Conservation (phyloP, 2,888 invertebrate genomes). For the Diogma glabrata region DNA sequence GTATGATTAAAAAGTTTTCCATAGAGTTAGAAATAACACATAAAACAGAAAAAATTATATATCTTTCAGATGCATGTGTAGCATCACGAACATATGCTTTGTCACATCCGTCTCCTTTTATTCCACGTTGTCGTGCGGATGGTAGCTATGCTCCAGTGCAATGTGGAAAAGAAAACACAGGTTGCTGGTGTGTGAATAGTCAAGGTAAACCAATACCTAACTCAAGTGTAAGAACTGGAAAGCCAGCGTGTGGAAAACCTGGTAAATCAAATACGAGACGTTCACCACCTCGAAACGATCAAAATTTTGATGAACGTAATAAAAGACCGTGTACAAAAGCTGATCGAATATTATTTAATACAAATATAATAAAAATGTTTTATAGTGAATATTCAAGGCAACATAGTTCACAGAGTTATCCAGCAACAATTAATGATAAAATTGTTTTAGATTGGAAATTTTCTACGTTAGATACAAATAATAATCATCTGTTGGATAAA, state of each 20-base stretch:
- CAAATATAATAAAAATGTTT: constrained; percentile 74
- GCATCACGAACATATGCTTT: constrained; percentile 35
- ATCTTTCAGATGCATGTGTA: constrained; percentile 40
- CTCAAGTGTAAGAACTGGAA: constrained; percentile 58
- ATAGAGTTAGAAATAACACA: no score
- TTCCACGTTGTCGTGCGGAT: constrained; percentile 70
- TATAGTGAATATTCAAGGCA: constrained; percentile 59
- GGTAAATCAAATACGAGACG: constrained; percentile 48
- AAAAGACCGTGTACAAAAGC: constrained; percentile 28
- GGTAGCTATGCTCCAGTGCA: constrained; percentile 78
- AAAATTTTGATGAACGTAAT: not conserved
- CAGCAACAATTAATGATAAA: constrained; percentile 33
- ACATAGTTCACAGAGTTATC: constrained; percentile 22
- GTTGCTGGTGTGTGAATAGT: constrained; percentile 86
- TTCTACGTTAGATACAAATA: constrained; percentile 65
- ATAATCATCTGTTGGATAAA: constrained; percentile 63
- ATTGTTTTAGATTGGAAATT: constrained; percentile 85
- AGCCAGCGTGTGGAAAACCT: constrained; percentile 52
- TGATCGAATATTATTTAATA: constrained; percentile 71
- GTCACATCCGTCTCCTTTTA: constrained; percentile 41
- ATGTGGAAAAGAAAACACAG: constrained; percentile 58
- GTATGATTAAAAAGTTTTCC: constrained; percentile 36
- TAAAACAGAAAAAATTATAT: no score
- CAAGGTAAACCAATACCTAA: constrained; percentile 73
- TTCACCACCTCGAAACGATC: constrained; percentile 43